These are phyloP conservation scores for Cristatella mucedo DNA, from an alignment of 2,888 invertebrate species.

Conservation along the genomic window DNA sequence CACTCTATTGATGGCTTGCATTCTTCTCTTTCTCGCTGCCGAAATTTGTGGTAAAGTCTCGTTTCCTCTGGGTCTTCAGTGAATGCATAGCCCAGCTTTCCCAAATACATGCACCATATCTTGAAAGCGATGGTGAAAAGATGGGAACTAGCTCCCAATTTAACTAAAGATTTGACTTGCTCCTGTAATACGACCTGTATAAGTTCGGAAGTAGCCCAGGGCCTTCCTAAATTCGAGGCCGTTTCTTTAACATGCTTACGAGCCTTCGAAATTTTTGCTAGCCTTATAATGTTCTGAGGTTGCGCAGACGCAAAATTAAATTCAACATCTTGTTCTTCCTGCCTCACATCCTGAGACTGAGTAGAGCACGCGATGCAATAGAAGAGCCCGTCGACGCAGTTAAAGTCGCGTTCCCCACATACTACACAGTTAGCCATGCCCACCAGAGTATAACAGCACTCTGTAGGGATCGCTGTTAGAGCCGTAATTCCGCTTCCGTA, in stretches of 20 bases:
- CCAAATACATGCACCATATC: slow-evolving; percentile 21
- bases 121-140: slow-evolving; percentile 19
- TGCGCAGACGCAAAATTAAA: no score
- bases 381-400: slow-evolving; percentile 19
- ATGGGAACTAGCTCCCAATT: slow-evolving; percentile 17
- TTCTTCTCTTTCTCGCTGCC: no score
- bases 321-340: not conserved
- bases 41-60: no score
- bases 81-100: slow-evolving; percentile 19
- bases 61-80: slow-evolving; percentile 13
- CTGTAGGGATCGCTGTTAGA: no score
- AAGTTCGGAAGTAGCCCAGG: slow-evolving; percentile 24
- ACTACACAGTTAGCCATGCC: slow-evolving; percentile 20
- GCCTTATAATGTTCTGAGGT: no score
- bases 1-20: no score
- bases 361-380: slow-evolving; percentile 23
- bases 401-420: slow-evolving; percentile 21
- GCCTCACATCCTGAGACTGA: slow-evolving; percentile 21
- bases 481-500: no score
- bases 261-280: no score
- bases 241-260: no score
- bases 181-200: slow-evolving; percentile 21
- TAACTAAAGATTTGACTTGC: slow-evolving; percentile 22
- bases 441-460: not conserved
- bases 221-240: no score